A percentile compares a stretch with the other conserved stretches of the same genome.
Conservation (phyloP, 2,888 invertebrate genomes). For the Ferdinandea cuprea region DNA sequence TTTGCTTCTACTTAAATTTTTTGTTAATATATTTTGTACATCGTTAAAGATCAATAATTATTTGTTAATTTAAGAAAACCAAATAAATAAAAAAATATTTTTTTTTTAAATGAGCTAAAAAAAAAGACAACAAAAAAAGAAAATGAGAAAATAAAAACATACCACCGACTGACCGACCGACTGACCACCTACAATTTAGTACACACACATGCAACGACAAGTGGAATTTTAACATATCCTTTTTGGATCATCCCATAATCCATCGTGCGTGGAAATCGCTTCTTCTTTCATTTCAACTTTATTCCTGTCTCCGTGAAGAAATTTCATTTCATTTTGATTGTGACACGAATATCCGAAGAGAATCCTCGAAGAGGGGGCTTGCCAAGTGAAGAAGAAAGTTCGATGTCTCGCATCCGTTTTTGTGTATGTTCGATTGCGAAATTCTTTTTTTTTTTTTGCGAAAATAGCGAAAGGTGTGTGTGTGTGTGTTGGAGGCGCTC, state of each 20-base stretch:
- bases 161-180: conserved; percentile 69
- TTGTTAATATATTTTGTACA: conserved; percentile 17
- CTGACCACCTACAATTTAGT: conserved; percentile 65
- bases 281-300: conserved; percentile 3
- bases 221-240: conserved; percentile 45
- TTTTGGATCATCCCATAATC: conserved; percentile 39
- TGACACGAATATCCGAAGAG: conserved; percentile 40
- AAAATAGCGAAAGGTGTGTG: conserved; percentile 10
- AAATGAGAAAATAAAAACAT: conserved; percentile 61
- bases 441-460: background rate
- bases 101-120: conserved; percentile 18
- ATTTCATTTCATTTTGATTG: conserved; percentile 37
- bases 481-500: background rate
- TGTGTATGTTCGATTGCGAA: conserved; percentile 16
- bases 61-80: conserved; percentile 32
- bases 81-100: conserved; percentile 15
- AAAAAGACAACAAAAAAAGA: conserved; percentile 30
- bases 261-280: conserved; percentile 45
- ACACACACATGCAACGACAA: conserved; percentile 65
- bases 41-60: conserved; percentile 2
- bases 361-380: conserved; percentile 48
- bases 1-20: background rate
- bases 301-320: conserved; percentile 34
- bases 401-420: conserved; percentile 37
- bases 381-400: conserved; percentile 40